Evolutionary conservation across 2,797 vertebrate genomes (phyloP).

Genomic region (Zonotrichia albicollis): DNA sequence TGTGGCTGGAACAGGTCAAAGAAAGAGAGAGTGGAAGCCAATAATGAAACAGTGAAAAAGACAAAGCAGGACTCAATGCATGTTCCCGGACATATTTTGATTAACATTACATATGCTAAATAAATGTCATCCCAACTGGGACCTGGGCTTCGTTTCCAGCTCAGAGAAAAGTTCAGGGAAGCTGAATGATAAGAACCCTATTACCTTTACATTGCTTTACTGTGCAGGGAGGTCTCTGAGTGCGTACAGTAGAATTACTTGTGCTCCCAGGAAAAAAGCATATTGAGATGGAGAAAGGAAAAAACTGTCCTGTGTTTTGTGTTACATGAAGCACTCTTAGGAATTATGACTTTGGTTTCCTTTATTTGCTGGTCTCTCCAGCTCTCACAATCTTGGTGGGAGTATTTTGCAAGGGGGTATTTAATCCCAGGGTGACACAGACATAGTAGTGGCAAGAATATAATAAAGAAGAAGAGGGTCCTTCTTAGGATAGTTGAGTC

Average conservation of each 20-base stretch:
- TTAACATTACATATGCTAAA: constrained; percentile 37
- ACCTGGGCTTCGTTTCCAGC: neutral
- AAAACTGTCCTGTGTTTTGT: neutral
- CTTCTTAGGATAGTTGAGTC: neutral
- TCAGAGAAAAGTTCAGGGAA: neutral
- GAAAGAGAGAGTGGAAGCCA: neutral
- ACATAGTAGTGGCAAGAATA: neutral
- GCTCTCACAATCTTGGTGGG: neutral
- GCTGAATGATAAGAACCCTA: neutral
- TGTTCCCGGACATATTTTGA: neutral
- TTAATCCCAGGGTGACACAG: neutral
- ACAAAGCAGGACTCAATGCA: neutral
- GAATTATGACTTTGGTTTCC: neutral
- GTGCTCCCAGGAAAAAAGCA: neutral
- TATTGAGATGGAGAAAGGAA: neutral
- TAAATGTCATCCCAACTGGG: constrained; percentile 20
- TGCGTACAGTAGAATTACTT: neutral
- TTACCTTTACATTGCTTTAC: neutral
- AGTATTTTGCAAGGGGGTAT: neutral
- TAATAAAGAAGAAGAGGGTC: neutral
- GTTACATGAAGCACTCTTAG: neutral
- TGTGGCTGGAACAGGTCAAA: neutral
- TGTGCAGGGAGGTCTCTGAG: neutral
- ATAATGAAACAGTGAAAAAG: neutral
- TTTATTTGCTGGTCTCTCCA: neutral